Evolutionary conservation across 2,888 invertebrate genomes (phyloP).

Genomic region (Sipha maydis): DNA sequence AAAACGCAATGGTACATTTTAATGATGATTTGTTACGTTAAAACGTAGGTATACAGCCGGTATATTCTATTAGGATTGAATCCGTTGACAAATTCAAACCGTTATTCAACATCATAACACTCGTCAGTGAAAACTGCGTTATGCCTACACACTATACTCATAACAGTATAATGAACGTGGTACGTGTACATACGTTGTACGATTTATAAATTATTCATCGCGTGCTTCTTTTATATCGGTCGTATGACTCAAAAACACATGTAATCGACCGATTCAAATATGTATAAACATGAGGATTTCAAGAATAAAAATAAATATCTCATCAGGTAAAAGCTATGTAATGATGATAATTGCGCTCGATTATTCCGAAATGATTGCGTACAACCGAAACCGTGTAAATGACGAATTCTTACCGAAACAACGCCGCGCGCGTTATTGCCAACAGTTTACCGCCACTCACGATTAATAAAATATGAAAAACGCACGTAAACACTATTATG

Average conservation of each 20-base stretch:
- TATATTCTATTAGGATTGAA: no score
- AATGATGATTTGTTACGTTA: no score
- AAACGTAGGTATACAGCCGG: no score
- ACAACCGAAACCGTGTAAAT: background rate
- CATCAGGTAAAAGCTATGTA: no score
- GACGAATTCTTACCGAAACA: background rate
- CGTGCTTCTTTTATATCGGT: background rate
- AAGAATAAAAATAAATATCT: background rate
- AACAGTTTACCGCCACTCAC: background rate
- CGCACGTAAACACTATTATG: background rate
- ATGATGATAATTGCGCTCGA: background rate
- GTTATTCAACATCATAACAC: no score
- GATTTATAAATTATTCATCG: background rate
- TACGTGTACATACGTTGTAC: no score
- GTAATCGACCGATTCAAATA: background rate
- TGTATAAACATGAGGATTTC: background rate
- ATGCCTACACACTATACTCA: no score
- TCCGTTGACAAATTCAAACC: no score
- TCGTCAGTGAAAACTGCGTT: no score
- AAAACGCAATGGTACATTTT: no score
- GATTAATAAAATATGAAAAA: background rate
- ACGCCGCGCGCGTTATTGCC: no score
- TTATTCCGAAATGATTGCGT: background rate
- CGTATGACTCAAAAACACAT: background rate
- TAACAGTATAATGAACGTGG: no score